Evolutionary conservation across 2,113 vertebrate species (phyloP).

Genomic region (Dicentrarchus labrax): DNA sequence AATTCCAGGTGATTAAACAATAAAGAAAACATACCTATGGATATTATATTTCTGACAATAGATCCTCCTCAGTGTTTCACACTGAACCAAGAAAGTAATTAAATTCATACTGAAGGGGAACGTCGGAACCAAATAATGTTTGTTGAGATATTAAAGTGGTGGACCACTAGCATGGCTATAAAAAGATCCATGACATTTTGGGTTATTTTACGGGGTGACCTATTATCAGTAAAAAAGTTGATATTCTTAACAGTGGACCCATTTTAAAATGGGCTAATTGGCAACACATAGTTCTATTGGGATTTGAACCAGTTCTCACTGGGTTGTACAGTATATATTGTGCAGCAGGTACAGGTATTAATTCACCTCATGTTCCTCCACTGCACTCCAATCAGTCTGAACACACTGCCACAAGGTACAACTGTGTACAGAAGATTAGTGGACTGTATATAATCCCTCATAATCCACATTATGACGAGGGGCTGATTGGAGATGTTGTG

Average conservation of each 20-base stretch:
- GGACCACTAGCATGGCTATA: too few relatives aligned
- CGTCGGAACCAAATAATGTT: too few relatives aligned
- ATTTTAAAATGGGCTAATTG: constrained; percentile 33
- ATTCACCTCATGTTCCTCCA: background rate
- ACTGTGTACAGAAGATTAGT: background rate
- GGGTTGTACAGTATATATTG: background rate
- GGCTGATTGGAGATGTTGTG: constrained; percentile 10
- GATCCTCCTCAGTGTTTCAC: too few relatives aligned
- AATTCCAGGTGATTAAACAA: too few relatives aligned
- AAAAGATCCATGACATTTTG: background rate
- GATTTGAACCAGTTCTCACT: constrained; percentile 3
- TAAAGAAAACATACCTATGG: too few relatives aligned
- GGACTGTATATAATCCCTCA: constrained; percentile 27
- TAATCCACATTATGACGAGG: constrained; percentile 43
- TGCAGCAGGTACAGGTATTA: background rate
- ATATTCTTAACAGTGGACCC: constrained; percentile 5
- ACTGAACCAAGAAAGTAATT: too few relatives aligned
- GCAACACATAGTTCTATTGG: background rate
- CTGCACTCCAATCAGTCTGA: background rate
- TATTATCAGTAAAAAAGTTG: background rate
- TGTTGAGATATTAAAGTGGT: too few relatives aligned
- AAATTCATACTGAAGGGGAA: too few relatives aligned
- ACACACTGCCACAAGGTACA: too few relatives aligned
- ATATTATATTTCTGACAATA: too few relatives aligned
- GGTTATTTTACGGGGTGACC: constrained; percentile 10